phyloP scores from a whole-genome alignment of 2,113 vertebrate genomes.

The Epinephelus lanceolatus region DNA sequence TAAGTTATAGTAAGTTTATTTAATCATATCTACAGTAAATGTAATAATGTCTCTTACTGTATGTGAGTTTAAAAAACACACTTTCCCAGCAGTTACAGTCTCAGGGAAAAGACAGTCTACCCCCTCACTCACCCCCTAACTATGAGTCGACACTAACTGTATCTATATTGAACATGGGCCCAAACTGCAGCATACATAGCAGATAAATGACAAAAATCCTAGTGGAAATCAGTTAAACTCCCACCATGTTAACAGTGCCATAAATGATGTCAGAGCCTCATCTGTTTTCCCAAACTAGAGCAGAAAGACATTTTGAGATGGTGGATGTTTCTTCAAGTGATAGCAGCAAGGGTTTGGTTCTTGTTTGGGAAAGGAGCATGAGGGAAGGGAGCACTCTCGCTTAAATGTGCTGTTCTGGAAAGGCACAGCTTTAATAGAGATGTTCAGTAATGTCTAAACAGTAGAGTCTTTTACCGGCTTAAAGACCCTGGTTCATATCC shows the following conservation, averaged over 20 bases:
- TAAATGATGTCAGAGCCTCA: conserved; percentile 26
- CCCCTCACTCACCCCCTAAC: too few relatives aligned
- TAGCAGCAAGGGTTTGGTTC: neutral
- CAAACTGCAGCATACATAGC: conserved; percentile 48
- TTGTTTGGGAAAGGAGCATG: neutral
- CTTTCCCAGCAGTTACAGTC: too few relatives aligned
- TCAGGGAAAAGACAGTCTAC: too few relatives aligned
- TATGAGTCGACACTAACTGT: too few relatives aligned
- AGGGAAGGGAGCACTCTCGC: neutral
- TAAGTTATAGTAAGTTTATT: too few relatives aligned
- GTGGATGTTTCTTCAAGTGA: conserved; percentile 15
- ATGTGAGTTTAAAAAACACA: too few relatives aligned
- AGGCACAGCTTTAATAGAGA: conserved; percentile 28
- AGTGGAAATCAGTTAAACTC: conserved; percentile 26
- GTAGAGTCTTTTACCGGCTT: conserved; percentile 40
- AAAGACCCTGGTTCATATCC: conserved; percentile 58
- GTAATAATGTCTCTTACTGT: too few relatives aligned
- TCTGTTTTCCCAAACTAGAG: conserved; percentile 35
- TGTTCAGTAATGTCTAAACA: conserved; percentile 26
- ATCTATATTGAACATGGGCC: conserved; percentile 6
- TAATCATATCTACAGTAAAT: too few relatives aligned
- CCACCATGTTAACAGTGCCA: conserved; percentile 40
- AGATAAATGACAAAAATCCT: conserved; percentile 26
- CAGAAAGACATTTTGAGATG: conserved; percentile 10
- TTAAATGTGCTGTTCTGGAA: conserved; percentile 23